These are phyloP conservation scores for Xerus rutilus DNA, from an alignment of 2,797 vertebrate species.

Conservation along the genomic window DNA sequence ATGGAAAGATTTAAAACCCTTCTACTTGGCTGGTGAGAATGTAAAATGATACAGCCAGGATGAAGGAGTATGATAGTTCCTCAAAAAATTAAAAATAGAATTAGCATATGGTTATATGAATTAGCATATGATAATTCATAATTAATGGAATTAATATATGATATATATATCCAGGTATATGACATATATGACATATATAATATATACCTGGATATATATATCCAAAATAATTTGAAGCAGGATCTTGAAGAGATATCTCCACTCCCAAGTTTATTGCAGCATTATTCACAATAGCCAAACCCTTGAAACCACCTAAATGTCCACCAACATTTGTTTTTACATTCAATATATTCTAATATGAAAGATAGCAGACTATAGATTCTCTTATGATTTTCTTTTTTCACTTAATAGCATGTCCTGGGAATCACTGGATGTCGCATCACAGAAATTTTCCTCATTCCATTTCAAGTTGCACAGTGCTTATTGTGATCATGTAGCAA, in stretches of 20 bases:
- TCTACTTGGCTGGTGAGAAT: neutral
- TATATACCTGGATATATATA: neutral
- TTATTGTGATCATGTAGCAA: neutral
- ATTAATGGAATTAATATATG: too few species aligned
- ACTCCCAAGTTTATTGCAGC: too few species aligned
- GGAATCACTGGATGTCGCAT: neutral
- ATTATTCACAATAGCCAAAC: too few species aligned
- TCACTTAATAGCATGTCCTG: neutral
- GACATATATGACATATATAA: too few species aligned
- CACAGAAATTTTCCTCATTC: neutral
- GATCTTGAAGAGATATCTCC: neutral
- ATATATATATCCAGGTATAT: too few species aligned
- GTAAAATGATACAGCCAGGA: neutral
- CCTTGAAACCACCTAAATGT: neutral
- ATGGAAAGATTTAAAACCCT: neutral
- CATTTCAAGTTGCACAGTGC: neutral
- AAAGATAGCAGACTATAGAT: neutral
- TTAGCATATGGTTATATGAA: neutral
- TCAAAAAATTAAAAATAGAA: neutral
- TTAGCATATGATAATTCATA: too few species aligned
- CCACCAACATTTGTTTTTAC: neutral
- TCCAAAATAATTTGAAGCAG: neutral
- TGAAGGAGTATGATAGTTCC: neutral
- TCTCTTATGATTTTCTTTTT: neutral
- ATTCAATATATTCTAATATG: neutral